Conservation (phyloP, 1,140 invertebrate genomes). For the Diabrotica undecimpunctata region DNA sequence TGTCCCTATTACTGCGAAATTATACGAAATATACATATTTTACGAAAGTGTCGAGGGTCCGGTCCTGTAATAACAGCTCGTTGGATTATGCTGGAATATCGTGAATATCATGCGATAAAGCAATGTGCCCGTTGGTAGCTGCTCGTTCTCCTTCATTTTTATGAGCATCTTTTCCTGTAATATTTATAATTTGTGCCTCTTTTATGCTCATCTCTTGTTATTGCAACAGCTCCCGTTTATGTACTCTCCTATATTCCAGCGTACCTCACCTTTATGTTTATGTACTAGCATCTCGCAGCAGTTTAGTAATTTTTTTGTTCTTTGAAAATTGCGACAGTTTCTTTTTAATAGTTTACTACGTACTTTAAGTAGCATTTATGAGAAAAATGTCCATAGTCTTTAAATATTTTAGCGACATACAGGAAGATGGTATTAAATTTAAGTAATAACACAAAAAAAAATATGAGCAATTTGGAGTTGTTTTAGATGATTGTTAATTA, state of each 20-base stretch:
- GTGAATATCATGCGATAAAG: neutral
- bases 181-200: conserved; percentile 2
- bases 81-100: neutral
- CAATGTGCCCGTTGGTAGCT: neutral
- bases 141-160: conserved; percentile 2
- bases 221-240: neutral
- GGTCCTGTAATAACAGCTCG: neutral
- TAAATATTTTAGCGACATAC: no score
- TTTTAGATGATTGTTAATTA: no score
- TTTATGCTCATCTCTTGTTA: neutral
- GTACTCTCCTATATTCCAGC: neutral
- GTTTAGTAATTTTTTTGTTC: neutral
- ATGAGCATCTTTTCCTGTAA: neutral
- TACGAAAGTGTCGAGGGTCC: no score
- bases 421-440: no score
- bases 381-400: no score
- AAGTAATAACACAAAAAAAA: no score
- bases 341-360: no score
- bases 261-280: neutral
- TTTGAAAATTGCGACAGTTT: no score
- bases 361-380: no score
- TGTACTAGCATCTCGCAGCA: neutral
- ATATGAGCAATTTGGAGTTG: no score
- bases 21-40: no score
- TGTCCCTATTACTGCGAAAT: no score